phyloP scores from a whole-genome alignment of 2,888 invertebrate species.

The Alentia gelatinosa region DNA sequence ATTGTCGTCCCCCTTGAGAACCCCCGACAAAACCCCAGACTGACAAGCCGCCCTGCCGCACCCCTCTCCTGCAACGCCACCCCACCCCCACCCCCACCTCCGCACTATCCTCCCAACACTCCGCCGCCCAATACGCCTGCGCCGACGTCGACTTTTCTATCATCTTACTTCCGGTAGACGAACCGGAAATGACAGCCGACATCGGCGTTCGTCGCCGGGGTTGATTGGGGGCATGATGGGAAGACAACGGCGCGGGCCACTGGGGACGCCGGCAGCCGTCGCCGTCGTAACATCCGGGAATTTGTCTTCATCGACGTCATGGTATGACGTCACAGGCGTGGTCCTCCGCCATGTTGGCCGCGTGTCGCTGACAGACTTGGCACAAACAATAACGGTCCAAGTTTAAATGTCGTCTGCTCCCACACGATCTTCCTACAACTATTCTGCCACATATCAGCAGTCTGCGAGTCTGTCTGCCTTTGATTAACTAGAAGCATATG shows the following conservation, averaged over 20 bases:
- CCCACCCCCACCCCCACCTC: background rate
- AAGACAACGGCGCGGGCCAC: background rate
- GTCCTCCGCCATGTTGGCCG: too few relatives aligned
- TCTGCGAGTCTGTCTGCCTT: too few relatives aligned
- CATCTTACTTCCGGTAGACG: slow-evolving; percentile 15
- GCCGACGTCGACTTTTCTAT: background rate
- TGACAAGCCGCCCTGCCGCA: background rate
- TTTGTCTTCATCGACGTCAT: background rate
- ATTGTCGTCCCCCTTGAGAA: background rate
- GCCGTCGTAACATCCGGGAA: background rate
- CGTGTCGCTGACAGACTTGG: too few relatives aligned
- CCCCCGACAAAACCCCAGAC: background rate
- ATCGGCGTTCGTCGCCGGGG: slow-evolving; percentile 6
- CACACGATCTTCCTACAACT: too few relatives aligned
- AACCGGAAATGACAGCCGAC: slow-evolving; percentile 28
- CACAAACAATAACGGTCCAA: too few relatives aligned
- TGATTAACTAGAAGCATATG: too few relatives aligned
- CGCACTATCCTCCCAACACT: background rate
- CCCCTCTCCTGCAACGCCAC: background rate
- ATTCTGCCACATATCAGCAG: too few relatives aligned
- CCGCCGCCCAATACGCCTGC: background rate
- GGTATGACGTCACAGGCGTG: too few relatives aligned
- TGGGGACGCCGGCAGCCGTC: background rate
- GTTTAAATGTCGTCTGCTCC: too few relatives aligned
- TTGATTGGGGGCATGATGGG: slow-evolving; percentile 47